A percentile compares a stretch with the other conserved stretches of the same genome.
Conservation (phyloP, 2,888 invertebrate genomes). For the Polymixis lichenea region DNA sequence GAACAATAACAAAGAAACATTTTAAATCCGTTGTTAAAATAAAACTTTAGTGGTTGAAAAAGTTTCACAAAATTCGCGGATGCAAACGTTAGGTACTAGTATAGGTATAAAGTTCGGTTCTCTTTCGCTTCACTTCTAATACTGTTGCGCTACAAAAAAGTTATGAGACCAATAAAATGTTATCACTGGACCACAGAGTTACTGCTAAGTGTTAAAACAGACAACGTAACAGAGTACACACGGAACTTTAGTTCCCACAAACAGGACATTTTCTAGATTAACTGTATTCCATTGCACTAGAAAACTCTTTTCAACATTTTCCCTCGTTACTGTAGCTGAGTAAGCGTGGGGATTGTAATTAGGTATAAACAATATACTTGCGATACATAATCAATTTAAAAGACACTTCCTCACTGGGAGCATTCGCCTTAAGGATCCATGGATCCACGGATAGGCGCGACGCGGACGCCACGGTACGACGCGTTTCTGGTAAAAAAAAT, state of each 20-base stretch:
- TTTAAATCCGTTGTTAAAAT: conserved; percentile 53
- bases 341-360: neutral
- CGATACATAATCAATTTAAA: neutral
- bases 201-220: conserved; percentile 37
- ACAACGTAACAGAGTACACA: conserved; percentile 18
- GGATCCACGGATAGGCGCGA: too few relatives aligned
- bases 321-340: neutral
- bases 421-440: neutral
- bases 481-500: too few relatives aligned
- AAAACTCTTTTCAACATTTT: conserved; percentile 9
- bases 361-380: neutral
- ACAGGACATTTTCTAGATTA: conserved; percentile 6
- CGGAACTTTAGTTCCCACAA: conserved; percentile 16
- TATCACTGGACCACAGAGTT: conserved; percentile 44
- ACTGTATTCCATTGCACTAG: neutral
- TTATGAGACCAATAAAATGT: conserved; percentile 55
- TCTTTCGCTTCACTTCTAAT: conserved; percentile 37
- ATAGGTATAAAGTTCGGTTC: conserved; percentile 38
- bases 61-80: conserved; percentile 51
- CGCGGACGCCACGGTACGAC: too few relatives aligned
- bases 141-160: conserved; percentile 49
- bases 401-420: neutral
- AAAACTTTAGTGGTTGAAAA: conserved; percentile 64
- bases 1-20: conserved; percentile 61
- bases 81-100: conserved; percentile 31